Conservation (phyloP, 2,888 invertebrate species). For the Oegoconia quadripuncta region DNA sequence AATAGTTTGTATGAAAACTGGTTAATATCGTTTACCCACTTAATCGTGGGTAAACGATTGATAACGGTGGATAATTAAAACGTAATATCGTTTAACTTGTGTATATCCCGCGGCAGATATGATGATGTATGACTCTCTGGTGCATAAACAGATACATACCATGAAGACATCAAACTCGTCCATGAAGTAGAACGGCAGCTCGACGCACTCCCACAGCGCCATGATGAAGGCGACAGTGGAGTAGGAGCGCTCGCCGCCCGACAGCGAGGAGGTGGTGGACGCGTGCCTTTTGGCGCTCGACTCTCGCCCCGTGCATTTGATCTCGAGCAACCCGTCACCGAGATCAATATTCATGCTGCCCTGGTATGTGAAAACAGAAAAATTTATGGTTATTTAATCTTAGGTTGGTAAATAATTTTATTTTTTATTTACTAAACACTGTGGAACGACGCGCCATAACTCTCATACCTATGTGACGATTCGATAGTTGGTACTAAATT, state of each 20-base stretch:
- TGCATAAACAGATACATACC: constrained; percentile 68
- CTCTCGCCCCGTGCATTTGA: constrained; percentile 54
- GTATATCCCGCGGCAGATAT: neutral
- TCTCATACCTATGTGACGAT: too few relatives aligned
- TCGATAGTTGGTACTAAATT: too few relatives aligned
- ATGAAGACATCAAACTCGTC: constrained; percentile 99
- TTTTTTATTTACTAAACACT: too few relatives aligned
- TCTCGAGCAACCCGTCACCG: constrained; percentile 40
- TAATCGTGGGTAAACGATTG: too few relatives aligned
- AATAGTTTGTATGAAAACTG: too few relatives aligned
- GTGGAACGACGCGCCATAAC: too few relatives aligned
- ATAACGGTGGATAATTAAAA: too few relatives aligned
- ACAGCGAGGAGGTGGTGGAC: constrained; percentile 82
- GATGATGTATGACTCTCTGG: too few relatives aligned
- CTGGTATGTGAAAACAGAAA: constrained; percentile 42
- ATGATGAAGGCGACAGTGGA: constrained; percentile 96
- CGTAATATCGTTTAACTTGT: too few relatives aligned
- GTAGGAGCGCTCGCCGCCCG: constrained; percentile 97
- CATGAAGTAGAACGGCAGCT: constrained; percentile 94
- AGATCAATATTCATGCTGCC: constrained; percentile 77
- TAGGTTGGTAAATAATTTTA: too few relatives aligned
- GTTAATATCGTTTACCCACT: too few relatives aligned
- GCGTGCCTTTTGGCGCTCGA: constrained; percentile 32
- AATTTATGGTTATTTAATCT: too few relatives aligned
- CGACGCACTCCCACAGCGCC: constrained; percentile 94